phyloP scores from a whole-genome alignment of 2,797 vertebrate genomes.

The Chelmon rostratus region DNA sequence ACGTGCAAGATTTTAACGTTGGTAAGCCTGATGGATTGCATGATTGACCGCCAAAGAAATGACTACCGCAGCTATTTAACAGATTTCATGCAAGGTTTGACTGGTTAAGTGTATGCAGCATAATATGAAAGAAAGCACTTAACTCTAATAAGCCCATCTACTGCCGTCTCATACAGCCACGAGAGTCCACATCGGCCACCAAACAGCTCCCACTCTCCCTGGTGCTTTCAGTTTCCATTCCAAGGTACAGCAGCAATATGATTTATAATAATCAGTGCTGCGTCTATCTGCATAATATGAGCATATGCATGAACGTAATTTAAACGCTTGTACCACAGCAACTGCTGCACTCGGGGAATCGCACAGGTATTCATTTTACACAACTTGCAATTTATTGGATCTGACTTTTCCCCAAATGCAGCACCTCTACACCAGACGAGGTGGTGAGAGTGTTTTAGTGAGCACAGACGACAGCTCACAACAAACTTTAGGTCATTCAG shows the following conservation, averaged over 20 bases:
- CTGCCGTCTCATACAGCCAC: conserved; percentile 14
- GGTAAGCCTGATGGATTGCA: conserved; percentile 19
- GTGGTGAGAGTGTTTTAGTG: conserved; percentile 32
- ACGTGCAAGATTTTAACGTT: conserved; percentile 19
- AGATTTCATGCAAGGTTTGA: conserved; percentile 42
- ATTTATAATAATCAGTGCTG: conserved; percentile 19
- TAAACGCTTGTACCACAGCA: conserved; percentile 29
- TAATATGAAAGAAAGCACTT: conserved; percentile 57
- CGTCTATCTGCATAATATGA: conserved; percentile 19
- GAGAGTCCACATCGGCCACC: conserved; percentile 20
- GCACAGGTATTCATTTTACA: conserved; percentile 18
- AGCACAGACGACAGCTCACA: conserved; percentile 30
- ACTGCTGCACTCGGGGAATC: conserved; percentile 22
- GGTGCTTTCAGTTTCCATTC: conserved; percentile 10
- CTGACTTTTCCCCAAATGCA: conserved; percentile 18
- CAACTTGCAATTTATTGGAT: conserved; percentile 7
- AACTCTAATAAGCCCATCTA: conserved; percentile 57
- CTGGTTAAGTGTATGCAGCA: conserved; percentile 32
- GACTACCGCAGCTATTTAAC: conserved; percentile 50
- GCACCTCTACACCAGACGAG: background rate
- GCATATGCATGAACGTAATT: conserved; percentile 40
- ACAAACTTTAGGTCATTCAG: conserved; percentile 19
- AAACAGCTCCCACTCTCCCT: background rate
- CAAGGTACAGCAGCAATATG: conserved; percentile 1
- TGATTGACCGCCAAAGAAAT: conserved; percentile 51